Conservation (phyloP, 2,113 vertebrate species). For the Kryptolebias marmoratus region DNA sequence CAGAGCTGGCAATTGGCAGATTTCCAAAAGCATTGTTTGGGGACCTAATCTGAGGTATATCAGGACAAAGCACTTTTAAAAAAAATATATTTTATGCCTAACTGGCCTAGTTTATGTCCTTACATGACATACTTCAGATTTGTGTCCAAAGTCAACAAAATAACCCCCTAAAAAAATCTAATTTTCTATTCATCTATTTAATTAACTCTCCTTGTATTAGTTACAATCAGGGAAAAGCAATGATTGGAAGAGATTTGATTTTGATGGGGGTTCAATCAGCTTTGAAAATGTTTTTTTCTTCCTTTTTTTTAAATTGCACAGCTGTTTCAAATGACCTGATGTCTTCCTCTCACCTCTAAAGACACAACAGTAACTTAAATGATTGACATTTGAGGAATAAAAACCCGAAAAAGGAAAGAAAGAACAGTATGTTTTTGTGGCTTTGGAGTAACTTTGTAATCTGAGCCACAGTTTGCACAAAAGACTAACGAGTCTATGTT, state of each 20-base stretch:
- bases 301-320: slow-evolving; percentile 73
- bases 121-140: slow-evolving; percentile 65
- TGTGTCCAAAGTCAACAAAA: slow-evolving; percentile 49
- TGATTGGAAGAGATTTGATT: slow-evolving; percentile 69
- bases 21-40: slow-evolving; percentile 64
- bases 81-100: slow-evolving; percentile 24
- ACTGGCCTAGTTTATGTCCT: slow-evolving; percentile 48
- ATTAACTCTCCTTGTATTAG: slow-evolving; percentile 73
- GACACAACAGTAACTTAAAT: background rate
- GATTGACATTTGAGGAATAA: too few species aligned
- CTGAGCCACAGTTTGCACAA: slow-evolving; percentile 62
- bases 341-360: slow-evolving; percentile 56
- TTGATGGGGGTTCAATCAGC: slow-evolving; percentile 59
- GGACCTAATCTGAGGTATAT: slow-evolving; percentile 72
- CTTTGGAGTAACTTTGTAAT: slow-evolving; percentile 10
- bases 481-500: slow-evolving; percentile 10
- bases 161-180: slow-evolving; percentile 54
- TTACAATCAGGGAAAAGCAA: slow-evolving; percentile 78
- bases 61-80: slow-evolving; percentile 81
- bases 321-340: slow-evolving; percentile 75
- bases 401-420: slow-evolving; percentile 1
- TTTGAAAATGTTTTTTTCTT: slow-evolving; percentile 52
- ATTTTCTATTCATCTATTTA: slow-evolving; percentile 69
- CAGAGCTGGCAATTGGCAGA: slow-evolving; percentile 76
- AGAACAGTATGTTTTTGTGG: background rate